phyloP scores from a whole-genome alignment of 1,140 invertebrate species.

The Megalonaias nervosa region DNA sequence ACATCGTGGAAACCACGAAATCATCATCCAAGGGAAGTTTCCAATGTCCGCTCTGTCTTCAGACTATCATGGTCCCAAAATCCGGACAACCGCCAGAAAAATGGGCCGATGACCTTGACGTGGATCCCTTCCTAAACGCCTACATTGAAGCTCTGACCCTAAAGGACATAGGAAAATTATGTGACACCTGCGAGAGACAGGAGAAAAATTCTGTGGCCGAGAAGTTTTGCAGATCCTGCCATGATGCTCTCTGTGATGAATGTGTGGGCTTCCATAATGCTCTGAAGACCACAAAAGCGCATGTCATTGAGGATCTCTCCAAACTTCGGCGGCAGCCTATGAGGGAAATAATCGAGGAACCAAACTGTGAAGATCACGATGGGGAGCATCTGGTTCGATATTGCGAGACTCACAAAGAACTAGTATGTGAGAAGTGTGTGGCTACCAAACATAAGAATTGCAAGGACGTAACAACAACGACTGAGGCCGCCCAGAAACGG shows the following conservation, averaged over 20 bases:
- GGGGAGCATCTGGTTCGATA: constrained; percentile 30
- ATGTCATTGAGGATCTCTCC: constrained; percentile 1
- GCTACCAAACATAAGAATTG: constrained; percentile 27
- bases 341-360: constrained; percentile 19
- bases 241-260: constrained; percentile 31
- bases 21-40: not conserved
- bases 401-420: constrained; percentile 23
- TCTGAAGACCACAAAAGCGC: constrained; percentile 28
- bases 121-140: constrained; percentile 16
- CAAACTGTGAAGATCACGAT: constrained; percentile 12
- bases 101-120: constrained; percentile 3
- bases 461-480: constrained; percentile 10
- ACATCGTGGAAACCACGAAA: constrained; percentile 10
- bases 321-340: constrained; percentile 16
- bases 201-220: not conserved
- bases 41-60: constrained; percentile 28
- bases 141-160: constrained; percentile 23
- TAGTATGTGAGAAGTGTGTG: constrained; percentile 33
- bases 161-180: constrained; percentile 17
- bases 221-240: constrained; percentile 22
- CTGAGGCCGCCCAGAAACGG: constrained; percentile 11
- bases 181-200: constrained; percentile 30
- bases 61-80: not conserved
- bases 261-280: constrained; percentile 36
- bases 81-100: not conserved